phyloP scores from a whole-genome alignment of 2,888 invertebrate species.

The Pediacus dermestoides region DNA sequence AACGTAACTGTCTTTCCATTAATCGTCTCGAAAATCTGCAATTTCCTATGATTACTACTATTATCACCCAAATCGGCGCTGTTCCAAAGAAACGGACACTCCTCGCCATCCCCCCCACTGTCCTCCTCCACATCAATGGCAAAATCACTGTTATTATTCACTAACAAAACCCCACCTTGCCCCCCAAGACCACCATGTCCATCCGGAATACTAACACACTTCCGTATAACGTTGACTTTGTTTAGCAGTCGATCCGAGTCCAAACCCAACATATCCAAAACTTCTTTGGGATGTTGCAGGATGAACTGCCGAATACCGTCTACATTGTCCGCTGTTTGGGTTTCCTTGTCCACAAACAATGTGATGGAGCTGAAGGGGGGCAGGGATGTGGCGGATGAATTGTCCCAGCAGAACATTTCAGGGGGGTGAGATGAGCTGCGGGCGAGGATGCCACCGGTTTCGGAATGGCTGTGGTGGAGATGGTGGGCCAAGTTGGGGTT shows the following conservation, averaged over 20 bases:
- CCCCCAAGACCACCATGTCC: constrained; percentile 24
- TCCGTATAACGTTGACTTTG: constrained; percentile 34
- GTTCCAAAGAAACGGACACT: constrained; percentile 40
- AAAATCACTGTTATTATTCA: constrained; percentile 17
- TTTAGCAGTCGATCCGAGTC: constrained; percentile 54
- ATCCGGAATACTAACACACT: constrained; percentile 39
- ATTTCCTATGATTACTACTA: too few species aligned
- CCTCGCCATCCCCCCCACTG: constrained; percentile 28
- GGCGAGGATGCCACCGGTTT: constrained; percentile 57
- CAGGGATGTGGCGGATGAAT: constrained; percentile 46
- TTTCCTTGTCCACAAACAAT: constrained; percentile 43
- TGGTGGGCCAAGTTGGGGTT: constrained; percentile 65
- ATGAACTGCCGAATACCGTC: constrained; percentile 64
- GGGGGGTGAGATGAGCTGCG: constrained; percentile 82
- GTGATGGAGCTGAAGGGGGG: constrained; percentile 10
- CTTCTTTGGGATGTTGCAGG: constrained; percentile 68
- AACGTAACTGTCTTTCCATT: constrained; percentile 11
- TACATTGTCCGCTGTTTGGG: constrained; percentile 61
- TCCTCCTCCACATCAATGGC: constrained; percentile 27
- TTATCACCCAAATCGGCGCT: constrained; percentile 17
- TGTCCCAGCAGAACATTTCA: constrained; percentile 77
- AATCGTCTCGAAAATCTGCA: constrained; percentile 28
- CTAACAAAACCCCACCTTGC: constrained; percentile 15
- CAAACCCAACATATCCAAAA: constrained; percentile 69
- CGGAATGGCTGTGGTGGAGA: constrained; percentile 39